Evolutionary conservation across 2,888 invertebrate species (phyloP), one percentile per base, ranked within the genome.

Genomic region (Spicauda simplicius): DNA sequence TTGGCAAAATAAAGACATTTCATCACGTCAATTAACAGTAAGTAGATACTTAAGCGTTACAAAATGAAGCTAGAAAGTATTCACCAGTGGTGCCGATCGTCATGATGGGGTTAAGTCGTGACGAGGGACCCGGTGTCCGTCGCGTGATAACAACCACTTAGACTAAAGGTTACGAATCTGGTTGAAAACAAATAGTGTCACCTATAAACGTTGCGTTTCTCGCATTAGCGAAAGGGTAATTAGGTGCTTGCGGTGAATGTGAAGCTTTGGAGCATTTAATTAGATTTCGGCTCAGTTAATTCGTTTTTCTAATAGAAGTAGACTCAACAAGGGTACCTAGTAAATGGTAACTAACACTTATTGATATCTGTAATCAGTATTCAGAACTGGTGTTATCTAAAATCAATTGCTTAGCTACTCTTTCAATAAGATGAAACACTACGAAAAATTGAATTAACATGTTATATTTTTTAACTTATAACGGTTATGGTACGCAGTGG

Each of bases 71-170:
- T 57, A 60, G 48, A 66, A 66, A 66, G 59, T 60, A 30, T 41
- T 50, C 8, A 57, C 37, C 30, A 25, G 69, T 69, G 68, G 67
- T 70, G 71, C 71, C 70, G 56, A 69, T 69, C 62, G 45, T 58
- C 63, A 71, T 72, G 73, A 76, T 76, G 76, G 77, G 74, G 76
- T 74, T 71, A 72, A 77, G 72, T 76, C 77, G 76, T 82, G 83
- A 82, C 80, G 78, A 60, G 63, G 45, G 70, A 55, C 55, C 53
- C 30, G 63, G 66, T 45, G 61, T 73, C 65, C 56, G 72, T 73
- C 77, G 72, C 69, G 68, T 72, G 71, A 63, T 56, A 63, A 53
- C 54, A 60, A 66, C 54, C 59, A 66, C 65, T 66, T 66, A 66
- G 20, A 60, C 54, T 55, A 66, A 66, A 66, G 65, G 65, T 66